A percentile compares a stretch with the other conserved stretches of the same genome.
Conservation (phyloP, 2,113 vertebrate genomes). For the Polypterus senegalus region DNA sequence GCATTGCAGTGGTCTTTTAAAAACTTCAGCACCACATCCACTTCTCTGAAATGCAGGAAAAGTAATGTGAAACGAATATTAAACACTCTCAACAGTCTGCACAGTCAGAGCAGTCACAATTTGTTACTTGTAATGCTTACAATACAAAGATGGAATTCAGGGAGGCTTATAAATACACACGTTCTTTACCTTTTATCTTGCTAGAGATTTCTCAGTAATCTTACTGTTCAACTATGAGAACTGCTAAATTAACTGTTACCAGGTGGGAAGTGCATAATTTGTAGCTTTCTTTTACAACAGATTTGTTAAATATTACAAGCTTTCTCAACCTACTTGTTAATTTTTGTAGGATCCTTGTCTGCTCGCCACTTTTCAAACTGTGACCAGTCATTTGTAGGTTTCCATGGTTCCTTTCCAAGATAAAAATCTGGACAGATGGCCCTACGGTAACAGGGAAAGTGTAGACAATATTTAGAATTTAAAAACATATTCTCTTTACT, state of each 20-base stretch:
- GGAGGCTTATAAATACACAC: no score
- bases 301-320: no score
- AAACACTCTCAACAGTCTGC: no score
- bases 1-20: conserved; percentile 47
- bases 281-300: no score
- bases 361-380: conserved; percentile 70
- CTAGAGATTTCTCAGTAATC: no score
- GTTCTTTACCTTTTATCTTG: no score
- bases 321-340: conserved; percentile 57
- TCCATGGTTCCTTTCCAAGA: conserved; percentile 71
- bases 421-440: conserved; percentile 78
- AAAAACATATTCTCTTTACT: no score
- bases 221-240: no score
- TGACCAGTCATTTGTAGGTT: conserved; percentile 52
- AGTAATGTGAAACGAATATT: conserved; percentile 1
- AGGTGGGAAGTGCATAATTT: neutral
- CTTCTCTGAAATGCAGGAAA: conserved; percentile 40
- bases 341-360: conserved; percentile 51
- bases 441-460: conserved; percentile 27
- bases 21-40: conserved; percentile 45
- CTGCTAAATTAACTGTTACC: neutral
- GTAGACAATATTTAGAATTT: no score
- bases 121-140: neutral
- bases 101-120: neutral
- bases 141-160: no score